Conservation (phyloP, 2,888 invertebrate genomes). For the Spilosoma lubricipeda region DNA sequence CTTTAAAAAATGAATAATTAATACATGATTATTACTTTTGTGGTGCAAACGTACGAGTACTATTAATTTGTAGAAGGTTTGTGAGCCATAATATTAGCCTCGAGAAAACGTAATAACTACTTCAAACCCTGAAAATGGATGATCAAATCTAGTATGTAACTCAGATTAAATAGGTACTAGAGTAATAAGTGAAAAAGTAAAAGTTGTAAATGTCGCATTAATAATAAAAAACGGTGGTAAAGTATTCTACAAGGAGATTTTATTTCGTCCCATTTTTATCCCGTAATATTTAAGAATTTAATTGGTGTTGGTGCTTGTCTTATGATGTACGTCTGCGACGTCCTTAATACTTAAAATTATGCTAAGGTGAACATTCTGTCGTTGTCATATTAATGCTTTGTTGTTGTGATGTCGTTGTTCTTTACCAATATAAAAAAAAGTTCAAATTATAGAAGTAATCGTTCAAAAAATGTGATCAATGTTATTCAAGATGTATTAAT, state of each 20-base stretch:
- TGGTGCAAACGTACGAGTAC: too few relatives aligned
- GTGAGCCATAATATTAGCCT: background rate
- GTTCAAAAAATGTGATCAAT: background rate
- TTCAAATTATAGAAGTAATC: background rate
- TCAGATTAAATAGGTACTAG: too few relatives aligned
- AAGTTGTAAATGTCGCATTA: too few relatives aligned
- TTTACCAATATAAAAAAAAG: background rate
- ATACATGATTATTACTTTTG: too few relatives aligned
- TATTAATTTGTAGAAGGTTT: too few relatives aligned
- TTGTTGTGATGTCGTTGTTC: background rate
- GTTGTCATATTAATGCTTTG: background rate
- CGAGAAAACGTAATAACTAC: too few relatives aligned
- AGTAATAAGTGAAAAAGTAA: background rate
- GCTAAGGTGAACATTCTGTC: slow-evolving; percentile 1
- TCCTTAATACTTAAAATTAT: slow-evolving; percentile 4
- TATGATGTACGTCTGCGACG: background rate
- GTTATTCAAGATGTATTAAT: too few relatives aligned
- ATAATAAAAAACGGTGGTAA: too few relatives aligned
- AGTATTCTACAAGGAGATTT: background rate
- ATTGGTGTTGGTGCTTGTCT: slow-evolving; percentile 6
- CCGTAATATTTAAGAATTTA: slow-evolving; percentile 9
- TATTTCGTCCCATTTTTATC: slow-evolving; percentile 8
- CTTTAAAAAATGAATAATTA: too few relatives aligned
- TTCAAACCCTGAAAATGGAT: too few relatives aligned
- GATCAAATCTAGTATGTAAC: too few relatives aligned